Base-by-base conservation (phyloP, 2,797 vertebrate genomes). In the Lateolabrax maculatus region DNA sequence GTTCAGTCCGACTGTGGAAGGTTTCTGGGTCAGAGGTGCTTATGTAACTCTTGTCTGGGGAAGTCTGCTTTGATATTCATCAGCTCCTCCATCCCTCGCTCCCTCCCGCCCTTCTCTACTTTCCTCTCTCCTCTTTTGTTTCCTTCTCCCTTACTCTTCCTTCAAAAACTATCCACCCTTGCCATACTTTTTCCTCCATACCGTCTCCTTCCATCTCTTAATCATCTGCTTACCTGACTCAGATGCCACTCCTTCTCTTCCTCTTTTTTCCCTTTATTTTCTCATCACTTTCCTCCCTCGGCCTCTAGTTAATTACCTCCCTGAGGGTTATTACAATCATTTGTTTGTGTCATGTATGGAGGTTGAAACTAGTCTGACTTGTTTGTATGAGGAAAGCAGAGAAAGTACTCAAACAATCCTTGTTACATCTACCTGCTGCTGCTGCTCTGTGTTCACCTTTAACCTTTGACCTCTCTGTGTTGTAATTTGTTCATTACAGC, bases 11-110 rank as follows among this genome's bases (percentile, higher is more conserved):
- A 39, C 80, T 44, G 76, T 52, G 64, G 44, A 23, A 52, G 85
- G 72, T 86, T 90, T 89, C 84, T 87, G 81, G 87, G 89, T 87
- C 87, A 88, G 65, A 80, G 75, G 55, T 70, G 37, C 71, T 90
- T 80, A 87, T 84, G 82, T 52, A 88, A 86, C 78, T 72, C 48
- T 49, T 48, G 79, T 83, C 81, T 80, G 79, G 68, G 66, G 63
- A 84, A 44, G 76, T 70, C 71, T 34, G n/a, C 60, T 77, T 11
- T 46, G 23, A 66, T 61, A 75, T 81, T 71, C 60, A 80, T 63
- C 29, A 62, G 36, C 69, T 41, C 58, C 16, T 3, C 13, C 25
- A 11, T 18, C 19, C 27, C 23, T 12, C 19, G 1, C 16, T 31
- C 18, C 27, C 23, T 34, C 37, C 6, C 3, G n/a, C 25, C 23